Conservation (phyloP, 2,113 vertebrate genomes). For the Nematolebias whitei region DNA sequence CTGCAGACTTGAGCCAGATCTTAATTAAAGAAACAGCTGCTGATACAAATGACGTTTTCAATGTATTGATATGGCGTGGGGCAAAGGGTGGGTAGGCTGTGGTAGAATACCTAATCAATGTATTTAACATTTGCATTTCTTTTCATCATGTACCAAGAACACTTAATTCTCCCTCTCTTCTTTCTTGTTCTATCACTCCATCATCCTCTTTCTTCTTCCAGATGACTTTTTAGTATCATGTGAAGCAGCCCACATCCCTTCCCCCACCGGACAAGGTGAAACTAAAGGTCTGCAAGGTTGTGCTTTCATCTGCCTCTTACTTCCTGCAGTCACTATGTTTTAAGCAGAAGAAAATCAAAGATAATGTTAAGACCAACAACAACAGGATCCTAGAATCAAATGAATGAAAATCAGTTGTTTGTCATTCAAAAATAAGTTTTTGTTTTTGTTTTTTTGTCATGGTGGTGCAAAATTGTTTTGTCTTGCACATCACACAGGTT, state of each 20-base stretch:
- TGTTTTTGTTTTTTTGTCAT: constrained; percentile 51
- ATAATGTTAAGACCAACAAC: constrained; percentile 62
- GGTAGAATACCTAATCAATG: constrained; percentile 80
- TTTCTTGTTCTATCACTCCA: constrained; percentile 64
- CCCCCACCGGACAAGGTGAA: constrained; percentile 83
- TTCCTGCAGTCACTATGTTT: constrained; percentile 65
- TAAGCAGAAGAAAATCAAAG: constrained; percentile 70
- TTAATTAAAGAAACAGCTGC: constrained; percentile 97
- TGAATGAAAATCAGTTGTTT: constrained; percentile 74
- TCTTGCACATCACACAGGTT: constrained; percentile 56
- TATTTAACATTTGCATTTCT: constrained; percentile 85
- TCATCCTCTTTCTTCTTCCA: constrained; percentile 50
- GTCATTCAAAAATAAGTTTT: constrained; percentile 41
- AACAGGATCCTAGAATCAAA: constrained; percentile 55
- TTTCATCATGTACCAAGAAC: constrained; percentile 81
- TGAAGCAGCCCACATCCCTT: constrained; percentile 47
- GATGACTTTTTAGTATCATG: constrained; percentile 72
- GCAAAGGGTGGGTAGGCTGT: constrained; percentile 72
- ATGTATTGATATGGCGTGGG: constrained; percentile 83
- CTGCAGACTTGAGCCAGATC: constrained; percentile 88
- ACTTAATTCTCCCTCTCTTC: constrained; percentile 78
- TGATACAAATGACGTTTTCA: constrained; percentile 95
- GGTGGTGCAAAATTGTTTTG: constrained; percentile 31
- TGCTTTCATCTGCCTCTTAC: constrained; percentile 68
- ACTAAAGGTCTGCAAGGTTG: constrained; percentile 75